Percentiles rank a stretch among this genome's conserved stretches.
Evolutionary conservation across 2,888 invertebrate genomes (phyloP).

Genomic region (Zonitis immaculata): DNA sequence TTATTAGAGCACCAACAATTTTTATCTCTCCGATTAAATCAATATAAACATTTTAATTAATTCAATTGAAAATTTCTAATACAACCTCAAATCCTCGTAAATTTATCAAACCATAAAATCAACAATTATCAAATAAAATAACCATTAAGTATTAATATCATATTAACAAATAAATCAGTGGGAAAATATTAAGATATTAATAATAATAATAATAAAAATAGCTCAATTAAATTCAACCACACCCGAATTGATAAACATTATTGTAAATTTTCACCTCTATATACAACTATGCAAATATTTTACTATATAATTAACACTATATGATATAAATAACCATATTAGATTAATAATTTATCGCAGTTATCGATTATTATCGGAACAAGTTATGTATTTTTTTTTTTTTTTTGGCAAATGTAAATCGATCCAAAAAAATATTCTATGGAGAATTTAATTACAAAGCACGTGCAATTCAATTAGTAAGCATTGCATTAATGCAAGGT

Average conservation of each 20-base stretch:
- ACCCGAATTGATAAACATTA: conserved; percentile 27
- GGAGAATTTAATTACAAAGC: background rate
- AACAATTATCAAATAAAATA: background rate
- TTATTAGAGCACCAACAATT: no score
- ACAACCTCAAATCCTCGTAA: background rate
- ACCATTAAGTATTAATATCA: background rate
- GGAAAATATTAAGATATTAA: background rate
- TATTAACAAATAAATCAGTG: background rate
- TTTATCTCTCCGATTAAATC: no score
- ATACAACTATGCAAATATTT: conserved; percentile 24
- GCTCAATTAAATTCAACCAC: conserved; percentile 29
- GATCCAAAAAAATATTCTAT: no score
- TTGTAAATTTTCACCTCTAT: conserved; percentile 22
- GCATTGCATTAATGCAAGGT: conserved; percentile 1
- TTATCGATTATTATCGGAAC: background rate
- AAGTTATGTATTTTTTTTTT: background rate
- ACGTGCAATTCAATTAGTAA: background rate
- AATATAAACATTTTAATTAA: no score
- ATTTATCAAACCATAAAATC: background rate
- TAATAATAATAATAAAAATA: conserved; percentile 15
- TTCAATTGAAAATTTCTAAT: no score
- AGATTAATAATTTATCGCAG: conserved; percentile 16
- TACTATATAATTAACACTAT: conserved; percentile 18
- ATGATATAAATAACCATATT: conserved; percentile 22
- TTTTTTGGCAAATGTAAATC: no score